Percentiles rank a stretch among this genome's conserved stretches.
phyloP scores from a whole-genome alignment of 1,140 invertebrate species.

The Orussus abietinus region DNA sequence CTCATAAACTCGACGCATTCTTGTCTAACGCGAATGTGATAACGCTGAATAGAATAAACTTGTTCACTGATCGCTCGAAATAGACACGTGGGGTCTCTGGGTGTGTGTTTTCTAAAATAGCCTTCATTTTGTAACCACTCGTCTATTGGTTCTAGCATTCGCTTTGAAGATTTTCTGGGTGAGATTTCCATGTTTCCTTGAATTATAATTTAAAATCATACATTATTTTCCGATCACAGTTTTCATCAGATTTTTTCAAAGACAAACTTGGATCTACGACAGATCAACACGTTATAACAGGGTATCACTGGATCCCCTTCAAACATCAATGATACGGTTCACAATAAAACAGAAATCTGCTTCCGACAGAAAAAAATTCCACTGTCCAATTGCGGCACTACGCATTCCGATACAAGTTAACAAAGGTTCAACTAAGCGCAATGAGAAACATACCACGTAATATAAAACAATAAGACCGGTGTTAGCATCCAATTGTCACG shows the following conservation, averaged over 20 bases:
- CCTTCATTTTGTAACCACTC: conserved; percentile 73
- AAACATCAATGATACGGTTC: too few relatives aligned
- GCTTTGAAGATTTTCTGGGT: conserved; percentile 34
- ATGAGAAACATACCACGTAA: too few relatives aligned
- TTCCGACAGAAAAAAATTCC: too few relatives aligned
- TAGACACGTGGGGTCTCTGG: conserved; percentile 77
- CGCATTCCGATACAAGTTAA: too few relatives aligned
- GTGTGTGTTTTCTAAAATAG: conserved; percentile 77
- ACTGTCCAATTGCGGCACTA: too few relatives aligned
- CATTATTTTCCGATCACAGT: neutral
- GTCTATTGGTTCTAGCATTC: conserved; percentile 59
- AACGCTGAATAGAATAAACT: conserved; percentile 74
- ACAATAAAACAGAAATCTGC: too few relatives aligned
- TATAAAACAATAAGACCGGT: too few relatives aligned
- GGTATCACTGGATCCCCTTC: too few relatives aligned
- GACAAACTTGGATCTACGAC: too few relatives aligned
- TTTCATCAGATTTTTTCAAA: neutral
- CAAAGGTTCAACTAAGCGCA: too few relatives aligned
- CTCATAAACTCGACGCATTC: conserved; percentile 71
- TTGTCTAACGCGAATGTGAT: conserved; percentile 68
- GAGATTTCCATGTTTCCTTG: conserved; percentile 27
- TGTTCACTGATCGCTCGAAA: conserved; percentile 84
- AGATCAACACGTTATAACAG: too few relatives aligned
- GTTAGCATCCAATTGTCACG: too few relatives aligned
- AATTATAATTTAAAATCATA: conserved; percentile 7